Conservation (phyloP, 2,888 invertebrate genomes). For the Drosophila mulleri region DNA sequence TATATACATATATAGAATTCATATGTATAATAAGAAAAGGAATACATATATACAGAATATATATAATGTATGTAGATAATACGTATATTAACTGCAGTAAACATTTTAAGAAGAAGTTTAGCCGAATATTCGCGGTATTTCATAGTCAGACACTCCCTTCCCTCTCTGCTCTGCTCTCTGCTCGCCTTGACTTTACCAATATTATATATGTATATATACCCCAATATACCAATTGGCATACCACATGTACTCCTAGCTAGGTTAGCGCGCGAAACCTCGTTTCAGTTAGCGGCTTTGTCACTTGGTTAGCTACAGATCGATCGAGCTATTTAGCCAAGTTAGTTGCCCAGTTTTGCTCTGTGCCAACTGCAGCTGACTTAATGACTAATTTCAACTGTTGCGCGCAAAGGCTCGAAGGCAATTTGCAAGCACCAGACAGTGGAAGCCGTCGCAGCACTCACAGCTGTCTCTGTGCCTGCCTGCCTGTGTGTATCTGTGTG, state of each 20-base stretch:
- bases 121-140: too few relatives aligned
- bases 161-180: too few relatives aligned
- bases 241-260: background rate
- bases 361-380: conserved; percentile 66
- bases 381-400: conserved; percentile 80
- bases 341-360: conserved; percentile 29
- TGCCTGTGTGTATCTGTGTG: background rate
- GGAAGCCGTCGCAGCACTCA: conserved; percentile 4
- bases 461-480: background rate
- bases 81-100: too few relatives aligned
- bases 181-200: too few relatives aligned
- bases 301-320: conserved; percentile 77
- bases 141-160: too few relatives aligned
- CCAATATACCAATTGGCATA: background rate
- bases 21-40: too few relatives aligned
- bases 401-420: conserved; percentile 45
- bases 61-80: too few relatives aligned
- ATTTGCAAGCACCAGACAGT: conserved; percentile 22
- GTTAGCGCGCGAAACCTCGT: background rate
- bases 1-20: too few relatives aligned
- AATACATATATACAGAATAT: too few relatives aligned
- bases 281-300: background rate
- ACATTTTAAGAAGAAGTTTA: too few relatives aligned
- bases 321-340: conserved; percentile 59
- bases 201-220: too few relatives aligned